Evolutionary conservation across 2,113 vertebrate genomes (phyloP), one percentile per base, ranked within the genome.

Genomic region (Gadus macrocephalus): DNA sequence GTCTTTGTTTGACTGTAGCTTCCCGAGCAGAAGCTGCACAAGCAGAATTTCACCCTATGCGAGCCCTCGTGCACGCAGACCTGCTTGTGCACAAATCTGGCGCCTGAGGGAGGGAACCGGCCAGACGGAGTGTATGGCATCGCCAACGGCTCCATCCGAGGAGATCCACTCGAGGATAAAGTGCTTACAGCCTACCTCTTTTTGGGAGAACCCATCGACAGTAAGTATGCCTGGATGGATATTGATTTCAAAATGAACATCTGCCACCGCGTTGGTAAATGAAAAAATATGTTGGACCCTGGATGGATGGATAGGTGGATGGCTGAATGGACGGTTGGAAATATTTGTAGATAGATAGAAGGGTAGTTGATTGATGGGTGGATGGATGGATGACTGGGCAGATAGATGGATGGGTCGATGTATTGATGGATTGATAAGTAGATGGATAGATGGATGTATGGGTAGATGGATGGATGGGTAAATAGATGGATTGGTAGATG

Each of bases 11-110:
- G 42, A 49, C 42, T 49, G 28, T 49, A 92, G 79, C 7, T 91
- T 1, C 0, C 69, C 9, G 0, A 5, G 0, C 1, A 25, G 20
- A 82, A 66, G 4, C 8, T 25, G 25, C 25, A 25, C 2, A 2
- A 25, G 25, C 25, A 25, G 25, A 25, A 25, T 1, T 4, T 84
- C 1, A 76, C 53, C 4, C 73, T 90, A 15, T 91, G 91, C 65
- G 12, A 15, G 49, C 74, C 84, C 0, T 2, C 11, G 2, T 73
- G 64, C 15, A 42, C 83, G 1, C 80, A 76, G 56, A 66, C 19
- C 64, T 0, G 0, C 1, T 92, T 90, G 79, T 93, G 91, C 9
- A 81, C 86, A 0, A 16, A 89, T 3, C 64, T 92, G 69, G 83
- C 80, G 2, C 0, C 4, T 25, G 25, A 25, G 0, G 22, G 7